Conservation (phyloP, 2,797 vertebrate genomes). For the Pseudotriccus pelzelni region DNA sequence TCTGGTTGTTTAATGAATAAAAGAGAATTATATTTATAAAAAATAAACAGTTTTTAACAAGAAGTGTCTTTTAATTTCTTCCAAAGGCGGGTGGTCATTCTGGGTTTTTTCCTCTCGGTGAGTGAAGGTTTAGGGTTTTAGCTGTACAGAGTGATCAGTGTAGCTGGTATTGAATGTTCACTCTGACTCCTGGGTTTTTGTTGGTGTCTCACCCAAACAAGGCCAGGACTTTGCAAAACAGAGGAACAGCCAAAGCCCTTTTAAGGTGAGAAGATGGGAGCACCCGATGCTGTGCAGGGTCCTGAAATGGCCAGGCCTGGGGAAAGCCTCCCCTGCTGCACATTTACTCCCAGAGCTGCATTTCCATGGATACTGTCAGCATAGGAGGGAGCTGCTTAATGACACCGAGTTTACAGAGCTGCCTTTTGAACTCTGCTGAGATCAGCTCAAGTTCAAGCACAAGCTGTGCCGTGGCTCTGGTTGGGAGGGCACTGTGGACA, state of each 20-base stretch:
- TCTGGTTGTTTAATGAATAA: not conserved
- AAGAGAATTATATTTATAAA: slow-evolving; percentile 29
- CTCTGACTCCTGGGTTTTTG: not conserved
- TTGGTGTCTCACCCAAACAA: not conserved
- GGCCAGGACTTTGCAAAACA: not conserved
- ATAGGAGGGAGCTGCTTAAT: not conserved
- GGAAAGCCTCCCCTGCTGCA: not conserved
- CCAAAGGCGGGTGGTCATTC: not conserved
- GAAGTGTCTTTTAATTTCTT: not conserved
- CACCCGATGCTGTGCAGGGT: not conserved
- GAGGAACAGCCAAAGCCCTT: slow-evolving; percentile 6
- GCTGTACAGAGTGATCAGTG: not conserved
- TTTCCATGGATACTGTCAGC: not conserved
- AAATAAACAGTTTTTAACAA: slow-evolving; percentile 6
- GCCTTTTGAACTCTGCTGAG: rapidly evolving
- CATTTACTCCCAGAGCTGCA: not conserved
- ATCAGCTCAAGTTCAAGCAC: not conserved
- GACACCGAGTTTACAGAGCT: not conserved
- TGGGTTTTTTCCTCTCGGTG: not conserved
- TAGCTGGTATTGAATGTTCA: not conserved
- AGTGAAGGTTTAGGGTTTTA: not conserved
- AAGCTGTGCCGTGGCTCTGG: not conserved
- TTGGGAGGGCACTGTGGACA: rapidly evolving
- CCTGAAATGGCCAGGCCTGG: not conserved
- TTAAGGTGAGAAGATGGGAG: not conserved